These are phyloP conservation scores for Etheostoma spectabile DNA, from an alignment of 2,113 vertebrate genomes.

Conservation along the genomic window DNA sequence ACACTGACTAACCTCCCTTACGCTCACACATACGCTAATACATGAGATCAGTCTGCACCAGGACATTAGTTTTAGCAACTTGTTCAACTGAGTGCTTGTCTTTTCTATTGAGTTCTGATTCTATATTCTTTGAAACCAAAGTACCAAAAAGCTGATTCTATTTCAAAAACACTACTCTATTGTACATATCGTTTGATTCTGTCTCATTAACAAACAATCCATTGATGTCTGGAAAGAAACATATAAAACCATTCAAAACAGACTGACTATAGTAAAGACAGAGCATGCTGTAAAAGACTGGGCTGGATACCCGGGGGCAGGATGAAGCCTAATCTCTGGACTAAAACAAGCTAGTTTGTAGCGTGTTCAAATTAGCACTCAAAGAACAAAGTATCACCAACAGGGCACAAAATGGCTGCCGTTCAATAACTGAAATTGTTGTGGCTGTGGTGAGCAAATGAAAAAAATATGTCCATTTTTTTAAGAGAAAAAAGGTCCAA, in stretches of 20 bases:
- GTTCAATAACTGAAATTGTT: neutral
- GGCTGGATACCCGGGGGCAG: conserved; percentile 56
- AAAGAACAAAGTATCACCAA: conserved; percentile 9
- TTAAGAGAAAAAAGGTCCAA: conserved; percentile 29
- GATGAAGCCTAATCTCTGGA: conserved; percentile 46
- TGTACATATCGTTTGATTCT: conserved; percentile 56
- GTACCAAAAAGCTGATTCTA: conserved; percentile 70
- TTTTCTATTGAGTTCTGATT: conserved; percentile 60
- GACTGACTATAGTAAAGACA: conserved; percentile 63
- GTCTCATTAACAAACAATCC: conserved; percentile 64
- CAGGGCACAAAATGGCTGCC: conserved; percentile 19
- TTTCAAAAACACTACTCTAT: conserved; percentile 65
- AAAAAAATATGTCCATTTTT: conserved; percentile 4
- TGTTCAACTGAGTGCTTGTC: conserved; percentile 13
- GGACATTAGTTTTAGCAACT: neutral
- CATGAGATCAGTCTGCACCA: too few relatives aligned
- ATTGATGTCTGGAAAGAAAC: conserved; percentile 74
- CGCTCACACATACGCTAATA: too few relatives aligned
- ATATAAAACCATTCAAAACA: conserved; percentile 79
- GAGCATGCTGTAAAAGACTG: conserved; percentile 64
- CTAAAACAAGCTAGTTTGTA: conserved; percentile 27
- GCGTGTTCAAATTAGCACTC: neutral
- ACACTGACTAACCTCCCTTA: too few relatives aligned
- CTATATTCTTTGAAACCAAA: conserved; percentile 49
- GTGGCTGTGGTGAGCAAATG: neutral